Evolutionary conservation across 2,113 vertebrate genomes (phyloP).

Genomic region (Xiphophorus hellerii): DNA sequence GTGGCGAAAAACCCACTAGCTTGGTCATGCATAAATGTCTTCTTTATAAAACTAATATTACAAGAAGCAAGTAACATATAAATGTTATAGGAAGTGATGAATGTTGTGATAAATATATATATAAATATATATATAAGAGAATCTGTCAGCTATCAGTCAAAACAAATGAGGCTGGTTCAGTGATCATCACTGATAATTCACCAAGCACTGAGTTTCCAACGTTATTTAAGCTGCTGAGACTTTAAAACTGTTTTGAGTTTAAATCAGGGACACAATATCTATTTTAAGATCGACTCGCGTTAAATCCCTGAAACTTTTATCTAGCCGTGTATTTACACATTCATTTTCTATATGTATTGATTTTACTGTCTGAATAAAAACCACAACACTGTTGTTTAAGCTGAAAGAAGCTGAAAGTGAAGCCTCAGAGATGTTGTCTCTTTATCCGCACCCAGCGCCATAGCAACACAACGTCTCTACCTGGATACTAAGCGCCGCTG

Average conservation of each 20-base stretch:
- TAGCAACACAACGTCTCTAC: constrained; percentile 12
- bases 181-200: not conserved
- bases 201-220: not conserved
- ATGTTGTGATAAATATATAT: not conserved
- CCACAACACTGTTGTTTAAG: not conserved
- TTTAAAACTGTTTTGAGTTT: not conserved
- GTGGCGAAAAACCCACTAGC: not conserved
- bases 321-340: not conserved
- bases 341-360: not conserved
- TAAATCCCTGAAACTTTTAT: not conserved
- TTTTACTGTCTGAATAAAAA: not conserved
- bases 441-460: not conserved
- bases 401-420: not conserved
- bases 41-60: not conserved
- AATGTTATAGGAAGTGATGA: not conserved
- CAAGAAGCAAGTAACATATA: not conserved
- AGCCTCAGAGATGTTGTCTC: not conserved
- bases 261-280: not conserved
- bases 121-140: not conserved
- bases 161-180: not conserved
- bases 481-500: not conserved
- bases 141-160: not conserved
- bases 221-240: no score
- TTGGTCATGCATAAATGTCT: not conserved
- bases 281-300: not conserved